These are phyloP conservation scores for Nasonia vitripennis DNA, from an alignment of 1,140 invertebrate genomes.

Conservation along the genomic window DNA sequence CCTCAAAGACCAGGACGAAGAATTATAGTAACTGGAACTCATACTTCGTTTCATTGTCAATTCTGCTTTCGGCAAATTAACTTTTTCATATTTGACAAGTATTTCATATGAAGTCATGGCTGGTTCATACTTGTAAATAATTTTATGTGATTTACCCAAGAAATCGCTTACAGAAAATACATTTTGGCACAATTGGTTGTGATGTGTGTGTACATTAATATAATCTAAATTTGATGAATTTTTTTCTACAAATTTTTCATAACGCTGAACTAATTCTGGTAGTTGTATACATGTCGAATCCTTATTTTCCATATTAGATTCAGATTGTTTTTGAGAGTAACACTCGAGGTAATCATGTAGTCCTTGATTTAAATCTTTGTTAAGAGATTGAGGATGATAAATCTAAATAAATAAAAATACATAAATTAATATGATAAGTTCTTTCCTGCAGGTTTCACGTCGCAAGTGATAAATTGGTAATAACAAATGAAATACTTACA, in stretches of 20 bases:
- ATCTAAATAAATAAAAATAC: constrained; percentile 55
- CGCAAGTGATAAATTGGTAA: not conserved
- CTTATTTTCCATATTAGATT: not conserved
- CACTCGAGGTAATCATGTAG: constrained; percentile 58
- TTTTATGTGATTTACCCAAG: constrained; percentile 41
- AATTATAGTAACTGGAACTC: constrained; percentile 4
- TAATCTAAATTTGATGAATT: constrained; percentile 39
- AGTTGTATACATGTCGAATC: constrained; percentile 25
- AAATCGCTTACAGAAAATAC: constrained; percentile 49
- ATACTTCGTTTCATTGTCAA: constrained; percentile 19
- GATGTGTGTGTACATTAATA: not conserved
- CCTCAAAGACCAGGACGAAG: constrained; percentile 55
- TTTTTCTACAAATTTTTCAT: constrained; percentile 52
- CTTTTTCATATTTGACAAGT: constrained; percentile 40
- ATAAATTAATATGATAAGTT: not conserved
- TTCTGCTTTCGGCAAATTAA: not conserved
- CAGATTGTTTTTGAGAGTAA: constrained; percentile 50
- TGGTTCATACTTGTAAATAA: constrained; percentile 39
- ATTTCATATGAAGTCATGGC: constrained; percentile 36
- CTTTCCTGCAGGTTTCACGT: not conserved
- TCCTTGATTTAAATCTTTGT: constrained; percentile 58
- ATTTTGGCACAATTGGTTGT: constrained; percentile 25
- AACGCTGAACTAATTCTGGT: constrained; percentile 58
- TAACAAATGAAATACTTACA: constrained; percentile 54
- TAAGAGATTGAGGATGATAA: constrained; percentile 61